Evolutionary conservation across 1,140 invertebrate genomes (phyloP), one percentile per base, ranked within the genome.

Genomic region (Sitodiplosis mosellana): DNA sequence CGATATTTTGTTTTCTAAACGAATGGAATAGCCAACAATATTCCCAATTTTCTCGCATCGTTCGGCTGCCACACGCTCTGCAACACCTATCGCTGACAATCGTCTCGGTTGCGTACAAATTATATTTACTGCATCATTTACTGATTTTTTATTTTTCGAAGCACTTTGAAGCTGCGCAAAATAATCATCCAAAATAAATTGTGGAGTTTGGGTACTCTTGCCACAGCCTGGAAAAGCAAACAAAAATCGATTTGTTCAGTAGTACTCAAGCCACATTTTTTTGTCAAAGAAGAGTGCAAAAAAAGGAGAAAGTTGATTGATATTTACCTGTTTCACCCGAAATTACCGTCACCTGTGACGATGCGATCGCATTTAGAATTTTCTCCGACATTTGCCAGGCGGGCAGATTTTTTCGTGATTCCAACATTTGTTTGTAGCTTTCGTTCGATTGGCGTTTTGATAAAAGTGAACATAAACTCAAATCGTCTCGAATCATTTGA

Each of bases 91-190:
- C 15, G 92, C 90, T 20, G 91, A 89, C 55, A 98, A 81, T 52
- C 90, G 72, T 46, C 91, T 71, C 0, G 93, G 92, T 61, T 97
- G 90, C 0, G 91, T 95, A 54, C 88, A 92, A 40, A 95, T 72
- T 50, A 96, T 87, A 59, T 64, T 61, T 0, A 63, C 57, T 36
- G 64, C 60, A 5, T 59, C 55, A 20, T 62, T 20, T 1, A 45
- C 48, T 27, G 49, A 34, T 2, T 56, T 54, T 3, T 52, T 2
- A 8, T 48, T n/a, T 46, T 51, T 56, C 15, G 49, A 53, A 11
- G 45, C 52, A 4, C 50, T 52, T 14, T 58, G 61, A 41, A 63
- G 54, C 2, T 11, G 3, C 21, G 34, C 33, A 12, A 75, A 52
- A 76, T 76, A 89, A 55, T 83, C 69, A 62, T 95, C 87, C 14